Conservation (phyloP, 2,888 invertebrate species). For the Prosapia bicincta region DNA sequence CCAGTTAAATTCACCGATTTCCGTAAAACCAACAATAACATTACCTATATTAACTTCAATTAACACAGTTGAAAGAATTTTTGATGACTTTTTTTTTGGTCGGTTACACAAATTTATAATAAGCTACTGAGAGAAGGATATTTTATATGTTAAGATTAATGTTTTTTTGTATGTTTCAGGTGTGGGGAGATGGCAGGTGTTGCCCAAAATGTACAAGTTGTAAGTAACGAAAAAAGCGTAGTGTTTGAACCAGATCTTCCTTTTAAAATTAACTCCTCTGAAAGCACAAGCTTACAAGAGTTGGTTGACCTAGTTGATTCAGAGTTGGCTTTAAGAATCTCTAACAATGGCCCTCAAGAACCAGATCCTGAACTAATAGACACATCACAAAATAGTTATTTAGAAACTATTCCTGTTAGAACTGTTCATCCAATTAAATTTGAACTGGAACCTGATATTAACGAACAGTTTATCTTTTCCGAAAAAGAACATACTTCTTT, state of each 20-base stretch:
- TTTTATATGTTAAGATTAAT: too few species aligned
- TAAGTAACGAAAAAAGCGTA: conserved; percentile 28
- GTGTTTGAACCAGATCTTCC: conserved; percentile 28
- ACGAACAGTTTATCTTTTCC: conserved; percentile 28
- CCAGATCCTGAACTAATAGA: not conserved
- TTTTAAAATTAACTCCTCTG: conserved; percentile 20
- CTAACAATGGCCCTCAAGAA: not conserved
- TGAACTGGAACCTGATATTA: conserved; percentile 27
- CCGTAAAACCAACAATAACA: too few species aligned
- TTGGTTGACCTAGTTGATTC: conserved; percentile 40
- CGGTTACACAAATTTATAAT: too few species aligned
- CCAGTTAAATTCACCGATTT: too few species aligned
- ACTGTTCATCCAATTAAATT: conserved; percentile 26
- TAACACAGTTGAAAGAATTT: too few species aligned
- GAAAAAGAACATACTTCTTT: conserved; percentile 29
- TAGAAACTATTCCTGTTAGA: not conserved
- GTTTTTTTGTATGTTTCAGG: conserved; percentile 19
- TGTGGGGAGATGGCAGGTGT: conserved; percentile 38
- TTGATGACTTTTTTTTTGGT: too few species aligned
- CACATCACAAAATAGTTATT: not conserved
- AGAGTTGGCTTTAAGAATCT: conserved; percentile 36
- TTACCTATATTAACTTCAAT: too few species aligned
- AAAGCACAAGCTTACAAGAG: conserved; percentile 38
- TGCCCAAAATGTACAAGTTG: conserved; percentile 36
- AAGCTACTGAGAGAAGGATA: too few species aligned